Evolutionary conservation across 2,797 vertebrate species (phyloP).

Genomic region (Numenius phaeopus): DNA sequence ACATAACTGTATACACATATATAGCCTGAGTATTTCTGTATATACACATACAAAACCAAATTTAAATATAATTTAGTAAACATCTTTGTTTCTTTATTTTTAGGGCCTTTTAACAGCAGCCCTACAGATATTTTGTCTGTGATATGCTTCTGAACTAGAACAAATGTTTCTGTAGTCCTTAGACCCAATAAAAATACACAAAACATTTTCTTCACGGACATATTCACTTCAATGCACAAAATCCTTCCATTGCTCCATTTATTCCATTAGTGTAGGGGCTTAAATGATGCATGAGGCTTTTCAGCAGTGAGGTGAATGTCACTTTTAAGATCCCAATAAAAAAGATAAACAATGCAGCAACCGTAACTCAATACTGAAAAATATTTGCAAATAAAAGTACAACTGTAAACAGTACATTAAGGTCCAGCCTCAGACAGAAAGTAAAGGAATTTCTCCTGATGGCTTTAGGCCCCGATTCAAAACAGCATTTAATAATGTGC

Average conservation of each 20-base stretch:
- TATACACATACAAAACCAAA: not conserved
- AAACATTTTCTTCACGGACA: not conserved
- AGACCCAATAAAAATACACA: slow-evolving; percentile 9
- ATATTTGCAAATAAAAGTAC: slow-evolving; percentile 25
- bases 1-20: not conserved
- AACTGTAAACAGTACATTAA: slow-evolving; percentile 1
- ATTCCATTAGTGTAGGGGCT: slow-evolving; percentile 45
- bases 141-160: not conserved
- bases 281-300: slow-evolving; percentile 55
- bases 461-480: not conserved
- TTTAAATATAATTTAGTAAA: not conserved
- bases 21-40: not conserved
- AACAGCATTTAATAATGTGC: not conserved
- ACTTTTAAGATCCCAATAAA: slow-evolving; percentile 42
- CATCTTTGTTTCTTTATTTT: not conserved
- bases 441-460: not conserved
- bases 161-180: not conserved
- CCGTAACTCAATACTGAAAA: slow-evolving; percentile 42
- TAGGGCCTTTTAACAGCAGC: not conserved
- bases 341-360: slow-evolving; percentile 19
- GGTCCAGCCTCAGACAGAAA: not conserved
- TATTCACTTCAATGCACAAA: slow-evolving; percentile 33
- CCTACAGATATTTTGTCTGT: not conserved
- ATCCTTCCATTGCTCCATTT: slow-evolving; percentile 26
- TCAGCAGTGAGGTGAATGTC: slow-evolving; percentile 40